Evolutionary conservation across 2,113 vertebrate genomes (phyloP).

Genomic region (Austrofundulus limnaeus): DNA sequence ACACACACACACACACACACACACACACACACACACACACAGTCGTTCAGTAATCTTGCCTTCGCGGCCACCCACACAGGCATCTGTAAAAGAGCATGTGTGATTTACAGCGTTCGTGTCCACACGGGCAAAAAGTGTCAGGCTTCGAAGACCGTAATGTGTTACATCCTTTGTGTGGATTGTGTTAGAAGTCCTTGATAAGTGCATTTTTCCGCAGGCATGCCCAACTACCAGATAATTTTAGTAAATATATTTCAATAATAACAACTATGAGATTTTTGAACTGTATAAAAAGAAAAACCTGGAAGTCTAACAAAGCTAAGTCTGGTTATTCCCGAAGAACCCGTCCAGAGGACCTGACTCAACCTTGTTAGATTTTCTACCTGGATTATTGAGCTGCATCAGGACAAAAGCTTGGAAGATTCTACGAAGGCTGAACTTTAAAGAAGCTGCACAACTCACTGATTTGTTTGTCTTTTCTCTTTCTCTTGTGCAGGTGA

Average conservation of each 20-base stretch:
- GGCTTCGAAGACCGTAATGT: conserved; percentile 29
- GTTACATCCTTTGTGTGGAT: conserved; percentile 26
- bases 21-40: conserved; percentile 32
- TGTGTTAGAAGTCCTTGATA: conserved; percentile 30
- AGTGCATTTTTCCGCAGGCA: conserved; percentile 28
- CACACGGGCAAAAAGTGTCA: conserved; percentile 37
- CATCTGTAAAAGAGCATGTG: conserved; percentile 66
- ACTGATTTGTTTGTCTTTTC: neutral
- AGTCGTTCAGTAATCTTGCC: conserved; percentile 51
- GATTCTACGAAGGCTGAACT: neutral
- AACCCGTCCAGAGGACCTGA: no score
- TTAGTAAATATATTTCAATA: conserved; percentile 22
- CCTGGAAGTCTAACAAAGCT: no score
- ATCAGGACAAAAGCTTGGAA: neutral
- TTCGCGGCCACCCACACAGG: conserved; percentile 66
- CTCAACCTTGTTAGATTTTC: no score
- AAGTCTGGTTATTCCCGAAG: no score
- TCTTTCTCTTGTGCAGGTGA: conserved; percentile 70
- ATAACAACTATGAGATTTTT: conserved; percentile 7
- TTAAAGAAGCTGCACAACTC: neutral
- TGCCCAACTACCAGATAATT: conserved; percentile 31
- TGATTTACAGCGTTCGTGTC: conserved; percentile 52
- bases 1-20: no score
- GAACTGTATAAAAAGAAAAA: neutral
- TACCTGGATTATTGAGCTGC: no score